Conservation (phyloP, 2,797 vertebrate genomes). For the Eleutherodactylus coqui region DNA sequence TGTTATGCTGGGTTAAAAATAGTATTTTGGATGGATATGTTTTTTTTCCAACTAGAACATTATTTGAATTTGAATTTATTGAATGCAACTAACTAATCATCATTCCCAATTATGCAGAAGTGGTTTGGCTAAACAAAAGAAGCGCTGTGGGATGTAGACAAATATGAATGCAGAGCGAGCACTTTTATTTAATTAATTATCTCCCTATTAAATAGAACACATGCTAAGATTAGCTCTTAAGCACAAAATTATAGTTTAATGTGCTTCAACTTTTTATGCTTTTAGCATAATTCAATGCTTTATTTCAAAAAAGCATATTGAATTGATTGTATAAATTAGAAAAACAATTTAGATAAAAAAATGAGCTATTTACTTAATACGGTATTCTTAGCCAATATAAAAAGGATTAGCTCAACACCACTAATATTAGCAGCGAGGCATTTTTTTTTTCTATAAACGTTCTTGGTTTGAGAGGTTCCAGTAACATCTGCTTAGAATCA, state of each 20-base stretch:
- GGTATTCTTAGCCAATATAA: background rate
- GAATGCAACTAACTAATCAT: conserved; percentile 30
- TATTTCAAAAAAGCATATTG: conserved; percentile 25
- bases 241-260: conserved; percentile 39
- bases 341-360: conserved; percentile 35
- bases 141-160: conserved; percentile 43
- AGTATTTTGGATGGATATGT: background rate
- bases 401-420: background rate
- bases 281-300: conserved; percentile 34
- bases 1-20: no score
- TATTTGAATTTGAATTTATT: conserved; percentile 34
- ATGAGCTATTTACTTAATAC: background rate
- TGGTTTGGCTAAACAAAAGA: conserved; percentile 44
- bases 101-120: conserved; percentile 51
- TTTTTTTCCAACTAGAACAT: background rate
- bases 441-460: background rate
- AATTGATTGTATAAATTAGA: conserved; percentile 31
- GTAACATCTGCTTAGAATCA: no score
- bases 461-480: background rate
- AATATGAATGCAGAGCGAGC: conserved; percentile 51
- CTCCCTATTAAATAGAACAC: conserved; percentile 46
- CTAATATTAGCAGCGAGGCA: background rate
- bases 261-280: conserved; percentile 15
- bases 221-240: conserved; percentile 45
- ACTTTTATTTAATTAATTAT: conserved; percentile 55